Base-by-base conservation (phyloP, 2,888 invertebrate species). In the Perithous albicinctus region DNA sequence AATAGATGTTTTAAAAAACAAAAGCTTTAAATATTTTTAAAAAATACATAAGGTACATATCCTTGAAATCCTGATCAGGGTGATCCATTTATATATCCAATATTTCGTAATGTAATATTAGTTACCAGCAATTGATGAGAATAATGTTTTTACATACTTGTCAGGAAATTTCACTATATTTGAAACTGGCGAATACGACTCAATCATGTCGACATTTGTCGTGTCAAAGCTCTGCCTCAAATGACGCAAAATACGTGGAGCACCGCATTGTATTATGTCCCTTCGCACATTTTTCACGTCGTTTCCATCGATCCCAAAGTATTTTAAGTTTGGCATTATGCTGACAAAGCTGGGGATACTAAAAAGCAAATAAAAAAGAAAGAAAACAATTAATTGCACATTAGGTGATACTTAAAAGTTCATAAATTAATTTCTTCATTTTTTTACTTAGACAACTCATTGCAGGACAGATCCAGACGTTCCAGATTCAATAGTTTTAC, bases 181-280 rank as follows among this genome's bases (percentile, higher is more conserved):
- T 35, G 84, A 78, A 15, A 80, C 54, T 87, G 84, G 86, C 88
- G 85, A 93, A 89, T 35, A 93, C 91, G 88, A 89, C 81, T 86
- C 94, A 92, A 38, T 91, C 10, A 93, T 92, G 46, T 93, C 92
- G 29, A 86, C 23, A 80, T 89, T 89, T 61, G 94, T 94, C 26
- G 93, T 93, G 0, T 93, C 91, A 85, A 94, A 93, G 78, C 95
- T 95, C 84, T 96, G 96, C 2, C 96, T 94, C 38, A 97, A 93
- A 90, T 96, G 97, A 91, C 96, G 96, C 91, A 98, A 94, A 90
- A 98, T 95, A 78, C 97, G 93, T 48, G 95, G 94, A 0, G 98
- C 97, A n/a, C 98, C 98, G 79, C 97, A 96, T 90, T 96, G 95
- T 70, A 98, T 94, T 75, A 98, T 95, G 92, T 98, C 98, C 79